phyloP scores from a whole-genome alignment of 2,888 invertebrate genomes.

The Drosophila putrida region DNA sequence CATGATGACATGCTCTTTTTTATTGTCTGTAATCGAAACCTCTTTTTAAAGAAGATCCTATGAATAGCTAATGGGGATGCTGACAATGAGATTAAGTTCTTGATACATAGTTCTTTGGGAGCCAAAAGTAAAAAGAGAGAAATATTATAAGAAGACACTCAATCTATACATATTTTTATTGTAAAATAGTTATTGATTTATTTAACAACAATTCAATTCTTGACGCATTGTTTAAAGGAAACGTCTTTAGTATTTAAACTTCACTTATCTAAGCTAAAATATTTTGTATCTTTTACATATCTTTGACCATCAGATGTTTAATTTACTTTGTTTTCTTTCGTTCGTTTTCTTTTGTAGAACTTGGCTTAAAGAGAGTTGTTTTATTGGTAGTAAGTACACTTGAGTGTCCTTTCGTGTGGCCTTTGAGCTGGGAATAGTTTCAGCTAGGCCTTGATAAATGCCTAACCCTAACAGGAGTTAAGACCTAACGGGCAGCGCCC shows the following conservation, averaged over 20 bases:
- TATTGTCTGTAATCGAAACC: not conserved
- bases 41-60: not conserved
- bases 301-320: not conserved
- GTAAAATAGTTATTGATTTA: no score
- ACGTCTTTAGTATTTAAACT: no score
- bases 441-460: slow-evolving; percentile 54
- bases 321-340: not conserved
- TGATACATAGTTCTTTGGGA: not conserved
- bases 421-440: slow-evolving; percentile 24
- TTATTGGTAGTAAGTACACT: not conserved
- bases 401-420: not conserved
- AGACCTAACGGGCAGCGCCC: slow-evolving; percentile 59
- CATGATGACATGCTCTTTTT: not conserved
- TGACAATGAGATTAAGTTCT: not conserved
- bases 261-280: no score
- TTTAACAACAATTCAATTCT: no score
- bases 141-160: no score
- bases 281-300: no score
- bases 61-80: not conserved
- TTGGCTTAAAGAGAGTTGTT: not conserved
- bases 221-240: no score
- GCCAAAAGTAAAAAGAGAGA: not conserved
- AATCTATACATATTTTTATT: no score
- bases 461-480: slow-evolving; percentile 32
- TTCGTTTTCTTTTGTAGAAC: not conserved